Evolutionary conservation across 2,113 vertebrate species (phyloP), one percentile per base, ranked within the genome.

Genomic region (Vulpes lagopus): DNA sequence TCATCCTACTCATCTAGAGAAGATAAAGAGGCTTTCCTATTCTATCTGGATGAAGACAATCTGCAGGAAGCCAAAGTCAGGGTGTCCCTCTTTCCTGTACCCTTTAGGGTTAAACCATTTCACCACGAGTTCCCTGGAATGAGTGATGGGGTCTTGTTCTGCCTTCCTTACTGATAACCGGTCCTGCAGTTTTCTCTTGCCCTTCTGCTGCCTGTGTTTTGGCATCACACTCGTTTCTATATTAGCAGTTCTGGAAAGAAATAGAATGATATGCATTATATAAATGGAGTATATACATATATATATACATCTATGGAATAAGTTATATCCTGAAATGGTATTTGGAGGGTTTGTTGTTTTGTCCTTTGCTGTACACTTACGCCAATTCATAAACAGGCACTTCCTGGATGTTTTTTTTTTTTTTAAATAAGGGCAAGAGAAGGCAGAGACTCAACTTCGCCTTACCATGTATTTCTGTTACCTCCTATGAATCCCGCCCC

Each of bases 61-160:
- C 38, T 87, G 0, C 32, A 94, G 71, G 43, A 93, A 97, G 93
- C 95, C 0, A 22, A 91, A 92, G 86, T 96, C 11, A 5, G 78
- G 35, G 59, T 22, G 87, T 65, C 59, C 10, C 2, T n/a, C 16
- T 87, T 64, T 67, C 59, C 30, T 57, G 53, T 78, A 89, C 86
- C 87, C 9, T 87, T 95, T 17, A 49, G 73, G 25, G 95, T 91
- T 27, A 73, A 71, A 93, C 51, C 6, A 1, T 90, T 60, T 88
- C 55, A 64, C 27, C 67, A 82, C 11, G 43, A 32, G 14, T 0
- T 19, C 69, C 65, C 95, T 32, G 35, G n/a, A 16, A 25, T 32
- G 32, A 88, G 53, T 25, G 94, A 96, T 65, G 2, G 0, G 3
- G 4, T 53, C 38, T 55, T 22, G 32, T 76, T 35, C 60, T 43